Conservation (phyloP, 2,113 vertebrate species). For the Rhabdornis inornatus region DNA sequence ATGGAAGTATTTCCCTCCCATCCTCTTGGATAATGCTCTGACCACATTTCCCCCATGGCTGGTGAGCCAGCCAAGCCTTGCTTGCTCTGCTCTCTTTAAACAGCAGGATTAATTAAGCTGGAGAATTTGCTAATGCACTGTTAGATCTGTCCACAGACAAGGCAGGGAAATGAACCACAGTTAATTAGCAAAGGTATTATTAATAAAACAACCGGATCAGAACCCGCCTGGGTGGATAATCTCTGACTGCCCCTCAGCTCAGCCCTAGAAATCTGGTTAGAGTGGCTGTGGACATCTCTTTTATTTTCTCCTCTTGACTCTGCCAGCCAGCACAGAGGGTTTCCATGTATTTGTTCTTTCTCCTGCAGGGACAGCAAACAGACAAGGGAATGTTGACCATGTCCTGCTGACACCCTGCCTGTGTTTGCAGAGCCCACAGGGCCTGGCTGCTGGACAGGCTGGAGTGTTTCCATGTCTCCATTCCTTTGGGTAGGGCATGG, state of each 20-base stretch:
- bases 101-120: neutral
- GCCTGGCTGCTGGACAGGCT: neutral
- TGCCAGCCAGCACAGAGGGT: neutral
- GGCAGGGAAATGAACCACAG: neutral
- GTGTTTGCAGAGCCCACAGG: neutral
- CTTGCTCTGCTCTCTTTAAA: neutral
- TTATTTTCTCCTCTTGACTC: neutral
- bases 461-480: neutral
- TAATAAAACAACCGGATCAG: neutral
- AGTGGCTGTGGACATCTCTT: neutral
- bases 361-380: neutral
- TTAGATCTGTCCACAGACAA: neutral
- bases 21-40: neutral
- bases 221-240: neutral
- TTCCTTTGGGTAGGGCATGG: fast-evolving
- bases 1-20: neutral
- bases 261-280: neutral
- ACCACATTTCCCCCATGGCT: neutral
- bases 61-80: neutral
- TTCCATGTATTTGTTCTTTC: neutral
- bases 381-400: fast-evolving
- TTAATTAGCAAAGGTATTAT: slow-evolving; percentile 29
- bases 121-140: neutral
- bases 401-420: neutral
- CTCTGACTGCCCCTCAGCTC: neutral